These are phyloP conservation scores for Neoscelio sp. DNA, from an alignment of 2,888 invertebrate genomes.

Conservation along the genomic window DNA sequence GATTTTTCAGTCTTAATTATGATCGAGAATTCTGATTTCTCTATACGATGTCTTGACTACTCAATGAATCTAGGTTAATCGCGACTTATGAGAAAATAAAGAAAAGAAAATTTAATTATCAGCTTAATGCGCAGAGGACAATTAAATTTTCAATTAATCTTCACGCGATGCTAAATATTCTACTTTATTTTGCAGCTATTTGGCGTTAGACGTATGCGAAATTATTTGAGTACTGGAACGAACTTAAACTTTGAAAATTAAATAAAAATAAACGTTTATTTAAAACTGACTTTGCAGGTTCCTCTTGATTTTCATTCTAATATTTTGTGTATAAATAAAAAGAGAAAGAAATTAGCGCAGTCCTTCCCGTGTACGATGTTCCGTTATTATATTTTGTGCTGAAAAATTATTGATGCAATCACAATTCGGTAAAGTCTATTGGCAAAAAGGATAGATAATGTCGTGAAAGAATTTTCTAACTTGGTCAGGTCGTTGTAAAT, in stretches of 20 bases:
- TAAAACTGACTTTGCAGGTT: too few species aligned
- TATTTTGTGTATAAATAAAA: too few species aligned
- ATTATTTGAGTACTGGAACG: too few species aligned
- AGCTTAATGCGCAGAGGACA: constrained; percentile 47
- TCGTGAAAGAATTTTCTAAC: constrained; percentile 45
- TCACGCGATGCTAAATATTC: constrained; percentile 34
- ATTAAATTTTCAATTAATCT: constrained; percentile 58
- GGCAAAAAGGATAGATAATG: constrained; percentile 62
- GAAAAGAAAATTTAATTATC: constrained; percentile 63
- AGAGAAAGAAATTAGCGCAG: background rate
- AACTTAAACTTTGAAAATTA: too few species aligned
- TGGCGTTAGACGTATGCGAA: background rate
- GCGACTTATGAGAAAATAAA: constrained; percentile 41
- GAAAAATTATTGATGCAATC: constrained; percentile 22
- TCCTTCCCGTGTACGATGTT: too few species aligned
- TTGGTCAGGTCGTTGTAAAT: constrained; percentile 54
- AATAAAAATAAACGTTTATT: too few species aligned
- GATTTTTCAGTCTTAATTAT: constrained; percentile 55
- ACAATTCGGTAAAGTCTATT: constrained; percentile 27
- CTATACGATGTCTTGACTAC: constrained; percentile 44
- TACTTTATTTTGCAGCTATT: constrained; percentile 13
- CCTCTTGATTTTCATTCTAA: too few species aligned
- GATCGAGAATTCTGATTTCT: constrained; percentile 55
- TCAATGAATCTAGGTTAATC: constrained; percentile 65
- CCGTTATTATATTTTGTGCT: background rate